Evolutionary conservation across 2,888 invertebrate genomes (phyloP).

Genomic region (Aquatica leii): DNA sequence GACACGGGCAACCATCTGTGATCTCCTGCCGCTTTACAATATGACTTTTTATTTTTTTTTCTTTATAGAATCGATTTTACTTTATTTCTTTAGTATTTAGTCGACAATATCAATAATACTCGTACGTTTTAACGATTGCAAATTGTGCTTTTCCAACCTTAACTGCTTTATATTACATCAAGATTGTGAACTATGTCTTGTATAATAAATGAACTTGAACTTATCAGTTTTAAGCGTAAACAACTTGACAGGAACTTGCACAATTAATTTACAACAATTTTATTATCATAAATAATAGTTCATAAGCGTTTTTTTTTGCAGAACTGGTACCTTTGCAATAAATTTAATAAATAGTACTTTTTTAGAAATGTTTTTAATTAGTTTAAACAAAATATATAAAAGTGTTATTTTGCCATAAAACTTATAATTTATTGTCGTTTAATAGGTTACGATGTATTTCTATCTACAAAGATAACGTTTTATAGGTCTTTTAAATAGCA

Average conservation of each 20-base stretch:
- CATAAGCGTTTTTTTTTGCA: too few relatives aligned
- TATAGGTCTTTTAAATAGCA: too few relatives aligned
- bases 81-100: conserved; percentile 12
- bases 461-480: too few relatives aligned
- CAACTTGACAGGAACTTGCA: conserved; percentile 8
- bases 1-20: conserved; percentile 34
- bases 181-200: conserved; percentile 20
- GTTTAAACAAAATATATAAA: too few relatives aligned
- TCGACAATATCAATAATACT: conserved; percentile 9
- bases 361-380: too few relatives aligned
- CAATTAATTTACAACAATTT: neutral
- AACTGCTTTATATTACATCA: conserved; percentile 19
- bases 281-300: too few relatives aligned
- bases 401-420: too few relatives aligned
- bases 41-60: conserved; percentile 15
- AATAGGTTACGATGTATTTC: too few relatives aligned
- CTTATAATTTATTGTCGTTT: too few relatives aligned
- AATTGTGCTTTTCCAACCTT: conserved; percentile 12
- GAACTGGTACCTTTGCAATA: too few relatives aligned
- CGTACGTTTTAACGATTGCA: conserved; percentile 18
- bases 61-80: conserved; percentile 5
- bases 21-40: conserved; percentile 25
- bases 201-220: conserved; percentile 27
- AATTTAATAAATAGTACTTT: too few relatives aligned
- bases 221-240: conserved; percentile 22